Base-by-base conservation (phyloP, 2,113 vertebrate genomes). In the Azemiops feae region DNA sequence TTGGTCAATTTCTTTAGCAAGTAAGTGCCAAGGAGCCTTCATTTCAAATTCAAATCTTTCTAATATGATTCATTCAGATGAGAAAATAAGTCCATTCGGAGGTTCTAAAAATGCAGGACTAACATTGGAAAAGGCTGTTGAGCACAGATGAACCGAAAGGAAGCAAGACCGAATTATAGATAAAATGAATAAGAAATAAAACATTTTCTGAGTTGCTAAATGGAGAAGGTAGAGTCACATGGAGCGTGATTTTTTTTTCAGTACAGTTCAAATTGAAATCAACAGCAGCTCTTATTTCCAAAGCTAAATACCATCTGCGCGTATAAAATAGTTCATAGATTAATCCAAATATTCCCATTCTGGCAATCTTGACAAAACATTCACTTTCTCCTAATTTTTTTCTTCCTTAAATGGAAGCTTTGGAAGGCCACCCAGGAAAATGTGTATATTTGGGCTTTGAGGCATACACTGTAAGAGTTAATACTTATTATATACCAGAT, bases 231-330 rank as follows among this genome's bases (percentile, higher is more conserved):
- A 96, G 96, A 97, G 97, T 97, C 97, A 95, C 95, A 94, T 97
- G 94, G 97, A 96, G 97, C 97, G 97, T 97, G 97, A 98, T 96
- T 97, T 1, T 96, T 95, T 97, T 12, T 12, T 96, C 96, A 96
- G 94, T 85, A 95, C 95, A 94, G 97, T 97, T 97, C 97, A 98
- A 97, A 94, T 93, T 97, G 97, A 96, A 97, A 95, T 95, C 94
- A 95, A 95, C 96, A 95, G 94, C 94, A 97, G 95, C 94, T 96
- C 95, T 97, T 96, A 95, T 94, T 96, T 97, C 97, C 97, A 97
- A 97, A 96, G 96, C 97, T 96, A 97, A 98, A 97, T 97, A 97
- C 96, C 93, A 85, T 94, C 96, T 97, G 97, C 96, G 96, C 96
- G 96, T 96, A 97, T 97, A 96, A 96, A 97, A 96, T 95, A 97